Percentiles rank a stretch among this genome's conserved stretches.
Conservation (phyloP, 1,140 invertebrate species). For the Charaxes varanes region DNA sequence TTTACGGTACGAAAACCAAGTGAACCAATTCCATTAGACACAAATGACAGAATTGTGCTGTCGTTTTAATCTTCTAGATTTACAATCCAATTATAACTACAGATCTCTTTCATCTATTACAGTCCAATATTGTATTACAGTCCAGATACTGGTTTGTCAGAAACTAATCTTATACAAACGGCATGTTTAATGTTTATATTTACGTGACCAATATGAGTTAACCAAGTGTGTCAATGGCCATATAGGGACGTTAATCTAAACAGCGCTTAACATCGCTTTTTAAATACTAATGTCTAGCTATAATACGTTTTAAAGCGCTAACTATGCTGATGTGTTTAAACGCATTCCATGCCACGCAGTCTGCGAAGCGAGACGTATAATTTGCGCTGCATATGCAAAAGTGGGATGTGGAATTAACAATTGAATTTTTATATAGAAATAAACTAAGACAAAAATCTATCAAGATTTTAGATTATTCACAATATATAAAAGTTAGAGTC, state of each 20-base stretch:
- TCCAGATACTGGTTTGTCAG: no score
- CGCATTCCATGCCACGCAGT: constrained; percentile 7
- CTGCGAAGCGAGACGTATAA: constrained; percentile 4
- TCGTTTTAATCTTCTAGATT: no score
- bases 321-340: neutral
- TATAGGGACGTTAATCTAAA: neutral
- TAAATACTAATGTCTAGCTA: neutral
- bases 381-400: constrained; percentile 11
- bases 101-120: no score
- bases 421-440: neutral
- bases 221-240: constrained; percentile 7
- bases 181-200: constrained; percentile 8
- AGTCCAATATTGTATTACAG: no score
- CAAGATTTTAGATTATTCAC: neutral
- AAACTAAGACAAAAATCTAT: neutral
- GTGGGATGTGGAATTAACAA: neutral
- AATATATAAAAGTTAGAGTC: neutral
- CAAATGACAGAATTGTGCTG: no score
- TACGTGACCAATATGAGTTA: constrained; percentile 3
- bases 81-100: no score
- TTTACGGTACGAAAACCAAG: no score
- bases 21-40: no score
- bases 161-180: no score
- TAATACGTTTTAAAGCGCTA: neutral
- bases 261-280: constrained; percentile 5